Conservation (phyloP, 2,113 vertebrate species). For the Bagarius yarrelli region DNA sequence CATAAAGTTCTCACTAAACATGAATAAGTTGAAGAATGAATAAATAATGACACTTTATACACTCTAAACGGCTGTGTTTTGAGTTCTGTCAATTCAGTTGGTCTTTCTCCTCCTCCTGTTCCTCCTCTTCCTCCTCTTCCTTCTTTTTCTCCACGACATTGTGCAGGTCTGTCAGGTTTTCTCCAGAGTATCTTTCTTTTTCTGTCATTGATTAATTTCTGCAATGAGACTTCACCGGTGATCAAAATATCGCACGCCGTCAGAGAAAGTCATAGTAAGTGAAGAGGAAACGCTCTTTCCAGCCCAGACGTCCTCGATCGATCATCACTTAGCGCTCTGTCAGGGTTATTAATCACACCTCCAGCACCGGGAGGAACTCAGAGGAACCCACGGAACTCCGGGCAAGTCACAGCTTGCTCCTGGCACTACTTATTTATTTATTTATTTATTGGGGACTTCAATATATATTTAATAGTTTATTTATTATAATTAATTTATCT, state of each 20-base stretch:
- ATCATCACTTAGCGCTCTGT: slow-evolving; percentile 72
- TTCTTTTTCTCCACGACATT: slow-evolving; percentile 23
- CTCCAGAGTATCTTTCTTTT: slow-evolving; percentile 37
- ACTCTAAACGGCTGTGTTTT: background rate
- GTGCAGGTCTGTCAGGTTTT: slow-evolving; percentile 59
- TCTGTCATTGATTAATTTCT: slow-evolving; percentile 70
- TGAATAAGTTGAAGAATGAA: background rate
- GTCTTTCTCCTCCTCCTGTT: background rate
- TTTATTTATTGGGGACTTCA: too few relatives aligned
- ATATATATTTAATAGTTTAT: too few relatives aligned
- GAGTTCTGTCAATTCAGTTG: background rate
- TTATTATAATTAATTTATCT: too few relatives aligned
- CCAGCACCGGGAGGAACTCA: slow-evolving; percentile 52
- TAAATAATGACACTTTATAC: too few relatives aligned
- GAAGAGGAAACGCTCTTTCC: slow-evolving; percentile 75
- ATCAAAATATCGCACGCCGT: slow-evolving; percentile 74
- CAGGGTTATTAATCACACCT: slow-evolving; percentile 72
- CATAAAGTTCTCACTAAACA: background rate
- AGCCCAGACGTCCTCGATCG: slow-evolving; percentile 70
- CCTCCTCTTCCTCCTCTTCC: background rate
- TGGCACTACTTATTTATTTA: too few relatives aligned
- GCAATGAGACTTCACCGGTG: slow-evolving; percentile 63
- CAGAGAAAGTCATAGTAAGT: slow-evolving; percentile 71
- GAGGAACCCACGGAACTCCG: background rate
- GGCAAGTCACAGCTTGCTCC: background rate